Evolutionary conservation across 2,888 invertebrate genomes (phyloP).

Genomic region (Cephus rjabovi): DNA sequence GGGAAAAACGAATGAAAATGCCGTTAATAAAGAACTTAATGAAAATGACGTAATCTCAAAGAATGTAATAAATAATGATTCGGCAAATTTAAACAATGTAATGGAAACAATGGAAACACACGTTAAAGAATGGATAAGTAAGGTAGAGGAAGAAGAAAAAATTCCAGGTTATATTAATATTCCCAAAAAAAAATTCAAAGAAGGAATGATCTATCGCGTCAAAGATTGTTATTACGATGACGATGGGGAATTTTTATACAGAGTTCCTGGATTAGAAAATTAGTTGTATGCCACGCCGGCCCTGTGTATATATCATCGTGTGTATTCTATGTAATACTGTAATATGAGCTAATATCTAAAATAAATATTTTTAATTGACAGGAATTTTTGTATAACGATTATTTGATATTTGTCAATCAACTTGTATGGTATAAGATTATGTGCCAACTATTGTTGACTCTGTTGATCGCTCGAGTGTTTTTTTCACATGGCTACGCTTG

Average conservation of each 20-base stretch:
- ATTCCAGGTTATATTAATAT: conserved; percentile 77
- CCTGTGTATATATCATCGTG: no score
- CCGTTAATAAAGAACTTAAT: background rate
- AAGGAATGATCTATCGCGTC: conserved; percentile 78
- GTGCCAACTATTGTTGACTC: no score
- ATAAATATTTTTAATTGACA: no score
- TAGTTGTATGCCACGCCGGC: background rate
- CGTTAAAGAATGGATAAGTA: conserved; percentile 58
- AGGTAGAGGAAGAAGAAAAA: conserved; percentile 43
- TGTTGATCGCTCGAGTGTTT: no score
- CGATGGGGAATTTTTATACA: conserved; percentile 83
- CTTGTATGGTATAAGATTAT: no score
- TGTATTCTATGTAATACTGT: no score
- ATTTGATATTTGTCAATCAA: no score
- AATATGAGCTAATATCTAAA: no score
- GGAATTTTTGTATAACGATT: no score
- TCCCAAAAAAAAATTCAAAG: conserved; percentile 74
- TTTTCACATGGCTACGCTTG: no score
- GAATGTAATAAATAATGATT: background rate
- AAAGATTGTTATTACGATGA: conserved; percentile 85
- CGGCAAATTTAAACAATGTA: background rate
- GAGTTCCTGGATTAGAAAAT: conserved; percentile 70
- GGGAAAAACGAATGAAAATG: conserved; percentile 1
- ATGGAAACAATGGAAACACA: conserved; percentile 35
- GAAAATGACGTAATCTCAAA: background rate